Conservation (phyloP, 2,113 vertebrate genomes). For the Phycodurus eques region DNA sequence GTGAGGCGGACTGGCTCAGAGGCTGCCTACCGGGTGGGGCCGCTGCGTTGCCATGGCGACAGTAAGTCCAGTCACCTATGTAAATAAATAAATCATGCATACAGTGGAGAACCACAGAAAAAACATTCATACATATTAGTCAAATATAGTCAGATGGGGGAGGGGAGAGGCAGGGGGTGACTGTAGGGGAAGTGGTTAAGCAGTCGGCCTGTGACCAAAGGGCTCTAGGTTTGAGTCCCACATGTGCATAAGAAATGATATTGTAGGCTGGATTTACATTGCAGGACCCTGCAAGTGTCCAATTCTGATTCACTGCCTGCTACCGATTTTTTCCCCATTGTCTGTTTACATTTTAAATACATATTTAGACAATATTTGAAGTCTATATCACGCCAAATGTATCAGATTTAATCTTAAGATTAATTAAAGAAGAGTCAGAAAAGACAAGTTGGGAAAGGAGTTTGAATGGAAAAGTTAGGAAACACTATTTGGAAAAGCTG, state of each 20-base stretch:
- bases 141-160: not conserved
- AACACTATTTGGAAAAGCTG: no score
- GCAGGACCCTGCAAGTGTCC: no score
- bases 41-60: constrained; percentile 86
- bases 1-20: constrained; percentile 82
- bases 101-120: not conserved
- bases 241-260: not conserved
- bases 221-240: not conserved
- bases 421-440: no score
- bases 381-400: no score
- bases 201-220: not conserved
- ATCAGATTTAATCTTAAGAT: no score
- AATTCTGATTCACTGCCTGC: no score
- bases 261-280: no score
- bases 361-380: no score
- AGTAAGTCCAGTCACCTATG: constrained; percentile 77
- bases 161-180: not conserved
- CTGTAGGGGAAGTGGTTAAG: not conserved
- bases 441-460: no score
- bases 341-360: no score
- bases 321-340: no score
- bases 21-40: constrained; percentile 86
- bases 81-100: not conserved
- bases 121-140: not conserved
- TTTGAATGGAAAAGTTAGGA: no score